phyloP scores from a whole-genome alignment of 2,797 vertebrate genomes.

The Coregonus sp. region DNA sequence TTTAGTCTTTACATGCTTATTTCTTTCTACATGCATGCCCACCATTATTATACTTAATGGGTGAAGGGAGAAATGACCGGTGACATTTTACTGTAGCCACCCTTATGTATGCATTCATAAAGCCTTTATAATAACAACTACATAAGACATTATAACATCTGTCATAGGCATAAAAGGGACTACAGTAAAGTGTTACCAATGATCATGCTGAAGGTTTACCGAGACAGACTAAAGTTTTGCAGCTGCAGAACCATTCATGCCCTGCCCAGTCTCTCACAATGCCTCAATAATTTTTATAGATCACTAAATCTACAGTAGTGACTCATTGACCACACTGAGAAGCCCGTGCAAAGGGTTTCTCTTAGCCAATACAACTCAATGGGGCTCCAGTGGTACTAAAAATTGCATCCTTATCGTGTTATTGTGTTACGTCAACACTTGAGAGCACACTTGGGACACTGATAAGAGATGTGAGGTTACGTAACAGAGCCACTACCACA shows the following conservation, averaged over 20 bases:
- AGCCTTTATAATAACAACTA: too few relatives aligned
- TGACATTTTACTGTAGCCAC: too few relatives aligned
- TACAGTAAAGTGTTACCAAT: too few relatives aligned
- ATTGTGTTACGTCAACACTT: conserved; percentile 1
- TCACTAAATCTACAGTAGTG: conserved; percentile 3
- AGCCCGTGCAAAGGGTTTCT: neutral
- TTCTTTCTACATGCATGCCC: neutral
- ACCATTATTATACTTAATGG: too few relatives aligned
- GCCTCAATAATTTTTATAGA: neutral
- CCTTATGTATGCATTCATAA: too few relatives aligned
- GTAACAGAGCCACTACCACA: conserved; percentile 25
- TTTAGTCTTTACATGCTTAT: neutral
- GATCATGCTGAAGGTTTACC: neutral
- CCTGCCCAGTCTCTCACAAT: neutral
- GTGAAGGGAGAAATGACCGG: too few relatives aligned
- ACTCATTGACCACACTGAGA: neutral
- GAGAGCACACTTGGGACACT: conserved; percentile 4
- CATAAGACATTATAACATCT: too few relatives aligned
- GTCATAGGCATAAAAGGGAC: too few relatives aligned
- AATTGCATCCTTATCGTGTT: neutral
- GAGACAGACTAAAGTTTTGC: conserved; percentile 6
- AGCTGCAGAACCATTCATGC: neutral
- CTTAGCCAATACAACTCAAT: conserved; percentile 1
- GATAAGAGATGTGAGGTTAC: conserved; percentile 36
- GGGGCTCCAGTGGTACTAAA: neutral